Base-by-base conservation (phyloP, 2,113 vertebrate genomes). In the Physeter macrocephalus region DNA sequence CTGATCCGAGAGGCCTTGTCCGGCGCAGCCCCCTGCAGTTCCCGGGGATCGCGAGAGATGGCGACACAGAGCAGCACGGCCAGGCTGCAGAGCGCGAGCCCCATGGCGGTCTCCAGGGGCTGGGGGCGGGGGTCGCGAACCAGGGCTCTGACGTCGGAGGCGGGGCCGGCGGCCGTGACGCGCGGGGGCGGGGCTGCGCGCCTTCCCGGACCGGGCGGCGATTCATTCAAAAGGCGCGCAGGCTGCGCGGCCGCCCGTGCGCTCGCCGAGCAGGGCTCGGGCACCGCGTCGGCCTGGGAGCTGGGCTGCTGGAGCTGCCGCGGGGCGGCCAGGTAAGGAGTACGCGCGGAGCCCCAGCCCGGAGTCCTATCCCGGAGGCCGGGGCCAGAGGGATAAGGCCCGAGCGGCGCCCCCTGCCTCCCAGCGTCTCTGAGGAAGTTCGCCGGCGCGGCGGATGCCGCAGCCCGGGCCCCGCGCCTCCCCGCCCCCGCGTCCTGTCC, bases 201-300 rank as follows among this genome's bases (percentile, higher is more conserved):
- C 34, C 27, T 90, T 77, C 62, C 62, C 31, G 5, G 67, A 71
- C 67, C 1, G 23, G 94, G 93, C 3, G 57, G 52, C 84, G 90
- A 97, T 98, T 98, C 98, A 98, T 98, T 98, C 97, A 98, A 98
- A 98, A 98, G 97, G 98, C 96, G 97, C 97, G 95, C 94, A 96
- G 91, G 64, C 1, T 88, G 71, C 84, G 91, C 82, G 61, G 85
- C 66, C 6, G 52, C 41, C 20, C 0, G 66, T 46, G 71, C 66
- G 46, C 64, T 74, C 7, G 46, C 21, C 1, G 14, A 13, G 12
- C 27, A 13, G 34, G 89, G 71, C 72, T 25, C 13, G 7, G 90
- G 43, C 31, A 4, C 77, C 12, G 88, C 18, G 64, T 29, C 2
- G 17, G n/a, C 25, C 39, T 2, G 8, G 31, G 31, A 43, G 5